These are phyloP conservation scores for Noctua fimbriata DNA, from an alignment of 2,888 invertebrate genomes.

Conservation along the genomic window DNA sequence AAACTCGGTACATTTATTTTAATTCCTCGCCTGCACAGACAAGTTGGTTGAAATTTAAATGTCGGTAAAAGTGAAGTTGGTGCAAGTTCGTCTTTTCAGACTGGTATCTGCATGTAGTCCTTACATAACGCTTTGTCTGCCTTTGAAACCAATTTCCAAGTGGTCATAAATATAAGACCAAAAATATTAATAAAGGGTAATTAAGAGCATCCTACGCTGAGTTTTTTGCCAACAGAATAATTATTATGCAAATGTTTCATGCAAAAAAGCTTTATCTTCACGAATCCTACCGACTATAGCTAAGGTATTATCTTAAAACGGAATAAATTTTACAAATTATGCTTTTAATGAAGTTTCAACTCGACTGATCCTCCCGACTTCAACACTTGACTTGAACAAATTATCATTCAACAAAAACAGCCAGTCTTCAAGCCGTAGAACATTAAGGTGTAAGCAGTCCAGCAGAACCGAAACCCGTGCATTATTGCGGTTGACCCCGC, in stretches of 20 bases:
- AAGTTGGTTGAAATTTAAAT: too few relatives aligned
- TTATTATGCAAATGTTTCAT: background rate
- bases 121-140: too few relatives aligned
- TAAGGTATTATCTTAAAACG: too few relatives aligned
- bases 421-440: background rate
- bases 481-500: slow-evolving; percentile 67
- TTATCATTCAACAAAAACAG: slow-evolving; percentile 15
- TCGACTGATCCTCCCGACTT: background rate
- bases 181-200: too few relatives aligned
- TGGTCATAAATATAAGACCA: too few relatives aligned
- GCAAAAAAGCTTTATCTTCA: background rate
- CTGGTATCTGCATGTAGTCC: too few relatives aligned
- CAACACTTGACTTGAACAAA: background rate
- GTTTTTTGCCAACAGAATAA: background rate
- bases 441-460: slow-evolving; percentile 21
- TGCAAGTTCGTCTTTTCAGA: too few relatives aligned
- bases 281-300: background rate
- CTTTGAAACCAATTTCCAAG: too few relatives aligned
- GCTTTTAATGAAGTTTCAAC: background rate
- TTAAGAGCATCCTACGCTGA: too few relatives aligned
- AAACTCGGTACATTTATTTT: too few relatives aligned
- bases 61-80: too few relatives aligned
- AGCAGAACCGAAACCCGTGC: slow-evolving; percentile 61
- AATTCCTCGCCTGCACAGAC: too few relatives aligned
- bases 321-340: background rate